Evolutionary conservation across 2,888 invertebrate genomes (phyloP).

Genomic region (Thelaira solivaga): DNA sequence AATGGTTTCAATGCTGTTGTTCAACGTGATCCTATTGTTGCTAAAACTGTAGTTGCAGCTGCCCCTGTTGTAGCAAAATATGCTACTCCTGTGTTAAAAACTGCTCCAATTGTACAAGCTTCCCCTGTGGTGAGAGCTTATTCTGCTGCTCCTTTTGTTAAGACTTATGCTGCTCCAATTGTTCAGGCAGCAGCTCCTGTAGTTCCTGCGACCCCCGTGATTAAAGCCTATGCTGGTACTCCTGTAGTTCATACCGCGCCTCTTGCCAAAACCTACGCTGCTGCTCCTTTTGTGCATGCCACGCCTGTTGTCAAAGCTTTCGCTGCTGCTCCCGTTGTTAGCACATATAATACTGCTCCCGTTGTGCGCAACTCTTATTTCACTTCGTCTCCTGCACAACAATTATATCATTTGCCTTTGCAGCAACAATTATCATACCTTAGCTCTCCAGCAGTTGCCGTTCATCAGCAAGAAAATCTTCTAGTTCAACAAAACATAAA

Average conservation of each 20-base stretch:
- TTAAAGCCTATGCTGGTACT: slow-evolving; percentile 51
- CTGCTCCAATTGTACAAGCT: slow-evolving; percentile 14
- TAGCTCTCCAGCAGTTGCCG: slow-evolving; percentile 17
- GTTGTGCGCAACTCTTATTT: neutral
- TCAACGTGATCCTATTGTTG: slow-evolving; percentile 77
- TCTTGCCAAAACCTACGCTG: slow-evolving; percentile 7
- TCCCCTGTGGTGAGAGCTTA: slow-evolving; percentile 39
- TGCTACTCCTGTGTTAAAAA: too few relatives aligned
- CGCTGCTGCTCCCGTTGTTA: slow-evolving; percentile 1
- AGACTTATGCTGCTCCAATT: slow-evolving; percentile 19
- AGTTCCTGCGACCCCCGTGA: slow-evolving; percentile 61
- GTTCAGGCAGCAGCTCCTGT: too few relatives aligned
- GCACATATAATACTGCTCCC: too few relatives aligned
- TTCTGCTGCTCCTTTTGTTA: neutral
- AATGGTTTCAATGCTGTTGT: slow-evolving; percentile 80
- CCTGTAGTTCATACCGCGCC: slow-evolving; percentile 13
- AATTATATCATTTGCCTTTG: neutral
- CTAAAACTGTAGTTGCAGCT: slow-evolving; percentile 64
- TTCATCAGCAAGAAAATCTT: slow-evolving; percentile 13
- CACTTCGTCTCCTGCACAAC: slow-evolving; percentile 26
- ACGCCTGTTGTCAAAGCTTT: slow-evolving; percentile 55
- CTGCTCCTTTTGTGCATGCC: neutral
- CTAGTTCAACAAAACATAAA: slow-evolving; percentile 34
- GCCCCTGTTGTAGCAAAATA: slow-evolving; percentile 47
- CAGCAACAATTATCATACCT: slow-evolving; percentile 45